Evolutionary conservation across 2,888 invertebrate species (phyloP), one percentile per base, ranked within the genome.

Genomic region (Erebia ligea): DNA sequence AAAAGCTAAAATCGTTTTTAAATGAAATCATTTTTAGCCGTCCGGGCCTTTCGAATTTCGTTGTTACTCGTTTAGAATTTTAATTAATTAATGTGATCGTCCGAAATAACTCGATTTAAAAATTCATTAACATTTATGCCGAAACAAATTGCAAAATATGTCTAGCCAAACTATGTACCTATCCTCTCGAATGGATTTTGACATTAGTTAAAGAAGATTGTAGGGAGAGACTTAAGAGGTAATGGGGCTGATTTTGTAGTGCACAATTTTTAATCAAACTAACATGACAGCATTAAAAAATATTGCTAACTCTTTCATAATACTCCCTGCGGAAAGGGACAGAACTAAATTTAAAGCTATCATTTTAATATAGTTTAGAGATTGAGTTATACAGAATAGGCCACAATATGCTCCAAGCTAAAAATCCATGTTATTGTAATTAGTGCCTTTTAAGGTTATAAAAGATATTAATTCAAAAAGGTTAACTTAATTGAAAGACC

Each of bases 401-500:
- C n/a, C n/a, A n/a, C n/a, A n/a, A 34, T 34, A 50, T 17, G 6
- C 6, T 50, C 15, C 6, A n/a, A 50, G 13, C 50, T 25, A 58
- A 17, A 59, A 59, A 19, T 61, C 61, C 13, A 19, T 19, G 21
- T 62, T 11, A 48, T 62, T 19, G 11, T 45, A 21, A 11, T 19
- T 48, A 62, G 5, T 13, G 61, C 61, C 61, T 48, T 62, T 48
- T 62, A 62, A 48, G 45, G 19, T 15, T 48, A 19, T 62, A 21
- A 62, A 62, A 21, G 45, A 45, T 45, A 62, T 13, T 62, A 13
- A 62, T 48, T 62, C 11, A 45, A 11, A 61, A 62, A 62, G 45
- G 61, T 62, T 34, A 45, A 45, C 21, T 45, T 62, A 62, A 48
- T 62, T 62, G 45, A 11, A 45, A 19, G 61, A 6, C 13, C 21